phyloP scores from a whole-genome alignment of 2,113 vertebrate genomes.

The Panthera uncia region DNA sequence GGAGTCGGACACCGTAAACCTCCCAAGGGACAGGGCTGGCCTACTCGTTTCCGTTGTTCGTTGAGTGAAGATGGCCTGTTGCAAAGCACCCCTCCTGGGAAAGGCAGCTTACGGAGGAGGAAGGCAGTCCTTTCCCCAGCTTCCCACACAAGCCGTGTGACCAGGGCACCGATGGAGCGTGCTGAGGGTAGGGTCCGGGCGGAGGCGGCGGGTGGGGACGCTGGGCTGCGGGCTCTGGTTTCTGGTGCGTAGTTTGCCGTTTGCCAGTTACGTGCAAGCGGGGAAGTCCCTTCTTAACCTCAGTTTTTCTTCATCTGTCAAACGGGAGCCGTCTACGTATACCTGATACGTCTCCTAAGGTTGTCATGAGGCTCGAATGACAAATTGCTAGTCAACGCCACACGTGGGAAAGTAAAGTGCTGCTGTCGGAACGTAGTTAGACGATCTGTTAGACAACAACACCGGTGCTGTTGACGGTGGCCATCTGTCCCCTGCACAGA shows the following conservation, averaged over 20 bases:
- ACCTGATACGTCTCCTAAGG: background rate
- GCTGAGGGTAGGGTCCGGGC: accelerated
- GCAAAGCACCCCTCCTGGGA: accelerated
- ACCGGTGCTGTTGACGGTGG: background rate
- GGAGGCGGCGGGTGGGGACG: background rate
- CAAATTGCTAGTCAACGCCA: background rate
- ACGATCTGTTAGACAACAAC: too few relatives aligned
- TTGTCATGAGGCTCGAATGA: background rate
- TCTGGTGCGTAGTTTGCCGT: background rate
- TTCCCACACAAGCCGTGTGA: background rate
- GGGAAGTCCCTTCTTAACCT: background rate
- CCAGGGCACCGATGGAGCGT: background rate
- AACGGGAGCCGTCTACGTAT: background rate
- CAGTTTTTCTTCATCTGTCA: background rate
- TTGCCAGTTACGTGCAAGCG: background rate
- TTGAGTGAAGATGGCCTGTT: background rate
- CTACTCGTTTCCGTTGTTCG: background rate
- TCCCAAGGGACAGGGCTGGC: background rate
- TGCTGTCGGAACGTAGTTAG: background rate
- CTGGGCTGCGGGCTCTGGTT: too few relatives aligned
- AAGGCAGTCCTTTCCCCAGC: too few relatives aligned
- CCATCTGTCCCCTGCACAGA: background rate
- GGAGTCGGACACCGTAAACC: background rate
- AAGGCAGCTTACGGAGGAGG: background rate
- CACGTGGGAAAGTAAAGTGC: accelerated